A percentile compares a stretch with the other conserved stretches of the same genome.
These are phyloP conservation scores for Todus mexicanus DNA, from an alignment of 2,797 vertebrate genomes.

Conservation along the genomic window DNA sequence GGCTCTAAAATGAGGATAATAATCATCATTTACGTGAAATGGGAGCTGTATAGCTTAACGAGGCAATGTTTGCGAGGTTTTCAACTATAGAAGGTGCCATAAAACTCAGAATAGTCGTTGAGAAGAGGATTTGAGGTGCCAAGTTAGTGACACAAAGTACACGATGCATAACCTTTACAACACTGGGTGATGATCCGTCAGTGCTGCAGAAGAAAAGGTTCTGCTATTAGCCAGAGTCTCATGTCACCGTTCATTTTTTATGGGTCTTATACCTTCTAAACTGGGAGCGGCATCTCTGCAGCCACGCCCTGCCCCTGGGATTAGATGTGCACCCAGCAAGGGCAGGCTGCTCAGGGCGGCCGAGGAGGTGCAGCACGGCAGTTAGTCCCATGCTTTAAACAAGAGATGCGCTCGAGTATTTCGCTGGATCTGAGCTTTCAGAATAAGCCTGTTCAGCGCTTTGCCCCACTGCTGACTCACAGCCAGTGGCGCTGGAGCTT, in stretches of 20 bases:
- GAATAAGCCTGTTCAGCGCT: not conserved
- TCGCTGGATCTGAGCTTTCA: not conserved
- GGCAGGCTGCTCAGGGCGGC: not conserved
- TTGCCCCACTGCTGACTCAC: not conserved
- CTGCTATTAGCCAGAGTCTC: not conserved
- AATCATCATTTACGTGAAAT: not conserved
- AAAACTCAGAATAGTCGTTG: not conserved
- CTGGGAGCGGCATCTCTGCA: not conserved
- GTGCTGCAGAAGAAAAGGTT: not conserved
- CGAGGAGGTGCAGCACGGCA: not conserved
- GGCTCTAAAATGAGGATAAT: not conserved
- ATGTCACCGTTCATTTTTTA: not conserved
- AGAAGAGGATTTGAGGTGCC: not conserved
- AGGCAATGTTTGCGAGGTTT: not conserved
- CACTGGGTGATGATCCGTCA: not conserved
- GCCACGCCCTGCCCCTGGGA: not conserved
- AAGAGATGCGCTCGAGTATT: not conserved
- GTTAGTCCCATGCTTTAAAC: not conserved
- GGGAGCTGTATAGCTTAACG: not conserved
- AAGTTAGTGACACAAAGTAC: not conserved
- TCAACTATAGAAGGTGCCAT: not conserved
- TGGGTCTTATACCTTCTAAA: not conserved
- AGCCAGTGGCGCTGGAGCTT: not conserved
- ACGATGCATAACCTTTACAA: not conserved
- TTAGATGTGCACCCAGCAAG: fast-evolving